Evolutionary conservation across 2,797 vertebrate genomes (phyloP), one percentile per base, ranked within the genome.

Genomic region (Aeoliscus strigatus): DNA sequence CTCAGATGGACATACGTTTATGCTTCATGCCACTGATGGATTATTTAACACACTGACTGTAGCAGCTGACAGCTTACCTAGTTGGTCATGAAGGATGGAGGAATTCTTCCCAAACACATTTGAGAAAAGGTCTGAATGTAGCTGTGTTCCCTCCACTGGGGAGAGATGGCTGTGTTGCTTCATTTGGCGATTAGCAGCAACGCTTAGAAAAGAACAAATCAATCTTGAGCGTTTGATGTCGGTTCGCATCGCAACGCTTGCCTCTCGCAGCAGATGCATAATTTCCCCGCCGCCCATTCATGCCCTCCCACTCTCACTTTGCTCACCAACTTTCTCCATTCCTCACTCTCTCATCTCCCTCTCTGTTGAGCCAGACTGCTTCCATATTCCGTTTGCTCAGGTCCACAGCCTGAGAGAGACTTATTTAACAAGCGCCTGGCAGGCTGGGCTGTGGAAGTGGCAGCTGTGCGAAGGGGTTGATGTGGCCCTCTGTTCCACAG

Each of bases 381-480:
- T 67, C 64, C 61, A 50, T 73, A 69, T 75, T 79, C 66, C 55
- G 66, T 77, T 73, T 63, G 51, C 64, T 62, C 57, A 46, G 44
- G 61, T 67, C 69, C 17, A 46, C 52, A 12, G 66, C 54, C 73
- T 75, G 72, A 68, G 64, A 58, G 60, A 73, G 66, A 69, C 78
- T 77, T 78, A 73, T 69, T 83, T 80, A 86, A 82, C 70, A 73
- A 78, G 79, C 52, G 57, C 59, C 75, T 69, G 71, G 70, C 66
- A 67, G 73, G 41, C 65, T 53, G 67, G 70, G 62, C 30, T 38
- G 47, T 70, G 63, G 51, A 73, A 73, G 64, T 77, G 73, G 75
- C 81, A 85, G 80, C 73, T 83, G 81, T 55, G 63, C n/a, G 61
- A 63, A 51, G 63, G 48, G 64, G 71, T 63, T 73, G 69, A 73